These are phyloP conservation scores for Okamejei kenojei DNA, from an alignment of 2,797 vertebrate genomes.

Conservation along the genomic window DNA sequence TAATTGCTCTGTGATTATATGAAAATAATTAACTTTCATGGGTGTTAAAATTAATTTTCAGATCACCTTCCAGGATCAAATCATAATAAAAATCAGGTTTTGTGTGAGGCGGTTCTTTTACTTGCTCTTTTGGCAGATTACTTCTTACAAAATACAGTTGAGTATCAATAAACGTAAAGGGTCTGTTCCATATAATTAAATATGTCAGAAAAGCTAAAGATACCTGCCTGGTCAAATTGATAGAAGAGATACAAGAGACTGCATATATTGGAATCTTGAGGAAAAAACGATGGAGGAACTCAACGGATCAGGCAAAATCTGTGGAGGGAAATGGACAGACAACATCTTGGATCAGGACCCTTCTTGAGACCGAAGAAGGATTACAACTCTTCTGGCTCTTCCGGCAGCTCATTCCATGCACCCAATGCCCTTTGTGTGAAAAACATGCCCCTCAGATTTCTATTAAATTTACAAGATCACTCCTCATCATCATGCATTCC, in stretches of 20 bases:
- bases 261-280: too few relatives aligned
- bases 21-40: conserved; percentile 26
- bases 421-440: too few relatives aligned
- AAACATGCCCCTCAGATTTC: too few relatives aligned
- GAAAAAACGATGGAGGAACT: too few relatives aligned
- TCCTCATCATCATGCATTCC: too few relatives aligned
- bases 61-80: conserved; percentile 13
- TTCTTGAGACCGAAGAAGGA: too few relatives aligned
- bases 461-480: too few relatives aligned
- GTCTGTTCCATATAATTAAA: background rate
- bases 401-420: too few relatives aligned
- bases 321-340: too few relatives aligned
- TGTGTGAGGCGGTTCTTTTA: background rate
- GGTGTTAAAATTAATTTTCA: conserved; percentile 8
- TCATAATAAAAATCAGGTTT: conserved; percentile 17
- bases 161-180: background rate
- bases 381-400: too few relatives aligned
- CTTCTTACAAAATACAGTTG: background rate
- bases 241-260: background rate
- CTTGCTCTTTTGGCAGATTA: background rate
- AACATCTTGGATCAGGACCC: too few relatives aligned
- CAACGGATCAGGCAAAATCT: too few relatives aligned
- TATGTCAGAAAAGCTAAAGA: background rate
- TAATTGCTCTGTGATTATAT: background rate
- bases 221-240: background rate